phyloP scores from a whole-genome alignment of 2,888 invertebrate genomes.

The Caenorhabditis macrosperma region DNA sequence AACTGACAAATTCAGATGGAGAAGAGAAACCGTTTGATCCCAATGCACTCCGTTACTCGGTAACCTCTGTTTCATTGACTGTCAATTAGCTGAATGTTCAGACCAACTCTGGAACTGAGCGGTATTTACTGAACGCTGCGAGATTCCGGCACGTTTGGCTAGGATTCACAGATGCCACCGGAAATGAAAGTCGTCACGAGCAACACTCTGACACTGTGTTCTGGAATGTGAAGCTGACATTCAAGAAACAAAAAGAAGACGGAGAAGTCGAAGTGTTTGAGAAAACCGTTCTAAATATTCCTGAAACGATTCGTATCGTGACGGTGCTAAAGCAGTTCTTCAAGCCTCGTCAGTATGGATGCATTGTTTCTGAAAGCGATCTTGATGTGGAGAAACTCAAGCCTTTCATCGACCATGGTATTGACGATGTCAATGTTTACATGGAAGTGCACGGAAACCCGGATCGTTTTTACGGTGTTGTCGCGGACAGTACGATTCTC shows the following conservation, averaged over 20 bases:
- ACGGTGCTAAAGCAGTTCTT: slow-evolving; percentile 74
- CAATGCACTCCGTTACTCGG: slow-evolving; percentile 41
- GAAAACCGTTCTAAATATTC: slow-evolving; percentile 74
- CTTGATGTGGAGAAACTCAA: slow-evolving; percentile 70
- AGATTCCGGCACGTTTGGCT: slow-evolving; percentile 61
- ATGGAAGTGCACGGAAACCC: slow-evolving; percentile 69
- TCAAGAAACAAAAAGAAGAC: slow-evolving; percentile 56
- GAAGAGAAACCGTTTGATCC: slow-evolving; percentile 32
- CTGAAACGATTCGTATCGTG: slow-evolving; percentile 74
- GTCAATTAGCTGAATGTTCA: slow-evolving; percentile 19
- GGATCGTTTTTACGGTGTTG: slow-evolving; percentile 73
- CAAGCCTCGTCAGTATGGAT: slow-evolving; percentile 69
- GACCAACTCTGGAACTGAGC: slow-evolving; percentile 59
- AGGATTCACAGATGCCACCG: slow-evolving; percentile 46
- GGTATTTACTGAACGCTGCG: slow-evolving; percentile 62
- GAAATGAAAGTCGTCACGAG: slow-evolving; percentile 70
- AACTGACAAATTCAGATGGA: slow-evolving; percentile 14
- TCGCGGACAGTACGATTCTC: slow-evolving; percentile 69
- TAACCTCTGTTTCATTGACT: not conserved
- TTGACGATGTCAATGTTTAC: slow-evolving; percentile 70
- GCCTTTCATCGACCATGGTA: slow-evolving; percentile 71
- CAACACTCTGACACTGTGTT: slow-evolving; percentile 78
- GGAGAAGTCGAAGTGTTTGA: slow-evolving; percentile 55
- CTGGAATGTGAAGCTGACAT: slow-evolving; percentile 74
- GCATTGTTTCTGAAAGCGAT: slow-evolving; percentile 73